A percentile compares a stretch with the other conserved stretches of the same genome.
phyloP scores from a whole-genome alignment of 2,888 invertebrate genomes.

The Petrophora chlorosata region DNA sequence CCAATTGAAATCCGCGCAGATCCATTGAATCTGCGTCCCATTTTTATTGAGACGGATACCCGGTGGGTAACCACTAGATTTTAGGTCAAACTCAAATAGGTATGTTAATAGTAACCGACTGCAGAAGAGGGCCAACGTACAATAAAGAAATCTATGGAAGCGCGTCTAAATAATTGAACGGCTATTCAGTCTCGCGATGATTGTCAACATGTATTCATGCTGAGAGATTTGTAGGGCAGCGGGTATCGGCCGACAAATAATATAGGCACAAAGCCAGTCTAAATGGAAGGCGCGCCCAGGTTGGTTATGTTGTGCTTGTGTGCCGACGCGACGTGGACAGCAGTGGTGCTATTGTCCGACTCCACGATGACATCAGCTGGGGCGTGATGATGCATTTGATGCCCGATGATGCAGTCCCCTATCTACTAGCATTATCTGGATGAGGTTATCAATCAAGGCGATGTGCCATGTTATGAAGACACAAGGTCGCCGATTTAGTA shows the following conservation, averaged over 20 bases:
- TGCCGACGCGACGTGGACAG: slow-evolving; percentile 1
- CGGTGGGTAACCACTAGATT: slow-evolving; percentile 2
- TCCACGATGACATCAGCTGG: slow-evolving; percentile 7
- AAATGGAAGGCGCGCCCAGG: slow-evolving; percentile 20
- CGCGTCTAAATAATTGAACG: slow-evolving; percentile 32
- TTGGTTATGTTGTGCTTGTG: slow-evolving; percentile 4
- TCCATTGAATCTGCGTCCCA: background rate
- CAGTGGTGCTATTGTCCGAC: slow-evolving; percentile 14
- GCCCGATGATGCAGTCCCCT: slow-evolving; percentile 4
- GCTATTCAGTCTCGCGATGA: slow-evolving; percentile 26
- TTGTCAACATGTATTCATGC: slow-evolving; percentile 15
- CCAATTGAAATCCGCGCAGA: too few relatives aligned
- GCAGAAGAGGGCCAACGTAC: background rate
- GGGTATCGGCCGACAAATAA: slow-evolving; percentile 16
- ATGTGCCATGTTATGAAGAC: background rate
- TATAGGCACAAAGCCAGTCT: slow-evolving; percentile 8
- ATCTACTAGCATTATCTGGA: background rate
- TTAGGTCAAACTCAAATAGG: slow-evolving; percentile 5
- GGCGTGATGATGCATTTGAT: slow-evolving; percentile 2
- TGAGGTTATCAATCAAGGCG: slow-evolving; percentile 1
- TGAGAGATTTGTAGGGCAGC: slow-evolving; percentile 4
- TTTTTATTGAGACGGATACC: background rate
- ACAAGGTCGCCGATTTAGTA: background rate
- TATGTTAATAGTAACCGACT: slow-evolving; percentile 3
- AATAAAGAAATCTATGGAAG: slow-evolving; percentile 29